Conservation (phyloP, 2,797 vertebrate species). For the Staurois parvus region DNA sequence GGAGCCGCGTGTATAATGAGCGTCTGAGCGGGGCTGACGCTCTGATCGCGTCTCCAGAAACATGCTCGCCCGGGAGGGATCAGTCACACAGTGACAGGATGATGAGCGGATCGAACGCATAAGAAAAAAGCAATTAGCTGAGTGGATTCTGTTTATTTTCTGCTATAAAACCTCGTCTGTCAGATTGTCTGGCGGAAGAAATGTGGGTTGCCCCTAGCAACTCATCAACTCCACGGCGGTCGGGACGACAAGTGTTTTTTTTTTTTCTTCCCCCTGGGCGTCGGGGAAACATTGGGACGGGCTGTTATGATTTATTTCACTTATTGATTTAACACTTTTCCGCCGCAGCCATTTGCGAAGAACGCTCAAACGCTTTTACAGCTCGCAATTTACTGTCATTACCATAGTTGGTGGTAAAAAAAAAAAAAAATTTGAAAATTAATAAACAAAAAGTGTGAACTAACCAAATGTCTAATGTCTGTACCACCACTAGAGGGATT, state of each 20-base stretch:
- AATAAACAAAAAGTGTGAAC: too few relatives aligned
- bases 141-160: not conserved
- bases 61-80: not conserved
- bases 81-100: not conserved
- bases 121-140: not conserved
- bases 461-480: too few relatives aligned
- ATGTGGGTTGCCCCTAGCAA: not conserved
- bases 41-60: not conserved
- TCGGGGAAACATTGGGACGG: not conserved
- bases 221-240: not conserved
- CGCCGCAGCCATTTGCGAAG: too few relatives aligned
- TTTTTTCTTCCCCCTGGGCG: not conserved
- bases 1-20: slow-evolving; percentile 12
- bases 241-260: not conserved
- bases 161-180: not conserved
- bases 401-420: too few relatives aligned
- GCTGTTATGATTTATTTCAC: not conserved
- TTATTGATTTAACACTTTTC: not conserved
- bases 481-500: not conserved
- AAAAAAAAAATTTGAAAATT: too few relatives aligned
- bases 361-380: not conserved
- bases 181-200: not conserved
- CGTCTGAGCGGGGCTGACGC: not conserved
- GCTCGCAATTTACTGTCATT: not conserved
- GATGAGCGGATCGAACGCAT: not conserved